Evolutionary conservation across 2,797 vertebrate genomes (phyloP), one percentile per base, ranked within the genome.

Genomic region (Spondyliosoma cantharus): DNA sequence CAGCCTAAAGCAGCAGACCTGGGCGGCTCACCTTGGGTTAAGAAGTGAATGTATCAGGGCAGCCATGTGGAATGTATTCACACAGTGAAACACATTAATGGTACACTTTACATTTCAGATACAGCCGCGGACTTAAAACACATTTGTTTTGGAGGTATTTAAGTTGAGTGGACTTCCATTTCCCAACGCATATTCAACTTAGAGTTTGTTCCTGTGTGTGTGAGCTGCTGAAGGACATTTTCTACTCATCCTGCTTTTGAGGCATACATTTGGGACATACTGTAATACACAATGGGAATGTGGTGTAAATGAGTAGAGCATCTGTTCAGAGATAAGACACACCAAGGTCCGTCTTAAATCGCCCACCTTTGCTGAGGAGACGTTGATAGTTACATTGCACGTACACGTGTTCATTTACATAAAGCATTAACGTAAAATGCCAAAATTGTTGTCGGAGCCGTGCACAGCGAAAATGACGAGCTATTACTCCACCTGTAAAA

Each of bases 401-500:
- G 74, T 56, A 59, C 25, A 53, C 60, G 76, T 59, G 45, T 58
- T 78, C 1, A 76, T 83, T 74, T 83, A 20, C 69, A 88, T 66
- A 71, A 81, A 80, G n/a, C 58, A 73, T 81, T 64, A 57, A 66
- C 49, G 53, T 52, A 56, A 65, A 17, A 57, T 16, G 43, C 25
- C 32, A 22, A 25, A 37, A 22, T 77, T 59, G 65, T 66, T 7
- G 29, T 49, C 32, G 27, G 54, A 53, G 42, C 4, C 19, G 42
- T 2, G 48, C 8, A 42, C 32, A 57, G 32, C 49, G n/a, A 54
- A 71, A 68, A 69, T 74, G 71, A 74, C 24, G 37, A 70, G 42
- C 46, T 8, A 16, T 52, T 71, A 32, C 78, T 69, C 37, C 29
- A 17, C 24, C 13, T 22, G 4, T 42, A 48, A 85, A 82, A 49